Evolutionary conservation across 2,113 vertebrate genomes (phyloP), one percentile per base, ranked within the genome.

Genomic region (Addax nasomaculatus): DNA sequence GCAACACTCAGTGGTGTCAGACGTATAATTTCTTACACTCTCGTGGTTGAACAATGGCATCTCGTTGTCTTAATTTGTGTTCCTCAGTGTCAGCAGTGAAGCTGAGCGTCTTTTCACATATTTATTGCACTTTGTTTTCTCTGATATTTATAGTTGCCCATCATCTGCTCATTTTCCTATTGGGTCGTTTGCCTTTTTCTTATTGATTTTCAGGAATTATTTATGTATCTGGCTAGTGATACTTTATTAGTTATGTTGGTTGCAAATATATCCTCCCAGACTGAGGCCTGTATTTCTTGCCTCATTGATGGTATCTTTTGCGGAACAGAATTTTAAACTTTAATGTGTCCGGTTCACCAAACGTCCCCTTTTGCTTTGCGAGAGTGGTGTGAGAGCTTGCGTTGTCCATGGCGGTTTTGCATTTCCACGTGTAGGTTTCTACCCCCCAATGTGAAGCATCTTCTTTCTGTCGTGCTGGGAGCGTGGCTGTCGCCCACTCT

Each of bases 181-280:
- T 14, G 62, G 90, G 87, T 11, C 4, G 39, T 80, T 53, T 47
- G 95, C 93, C 67, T 87, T 73, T 83, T 79, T 36, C 95, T 64
- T 93, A 97, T 97, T 95, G 97, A 97, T 98, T 94, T 95, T 47
- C 84, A 79, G 87, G 95, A 94, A 80, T 97, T 98, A 97, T 96
- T 97, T 96, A 95, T 95, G 93, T 51, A 55, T 33, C 96, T 27
- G 73, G 51, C 51, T 27, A 30, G 89, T 9, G 73, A 92, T 87
- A 45, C 60, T 92, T 90, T 51, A 95, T 73, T 58, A 90, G 90
- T 36, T 67, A 16, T 11, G 3, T 29, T 57, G 89, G 79, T 30
- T 89, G 95, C 89, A 96, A 92, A 95, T 86, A 89, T 15, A 29
- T 51, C 89, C 95, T 93, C 95, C 47, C 84, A 39, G 94, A 30